Base-by-base conservation (phyloP, 1,140 invertebrate species). In the Danaus melanippus region DNA sequence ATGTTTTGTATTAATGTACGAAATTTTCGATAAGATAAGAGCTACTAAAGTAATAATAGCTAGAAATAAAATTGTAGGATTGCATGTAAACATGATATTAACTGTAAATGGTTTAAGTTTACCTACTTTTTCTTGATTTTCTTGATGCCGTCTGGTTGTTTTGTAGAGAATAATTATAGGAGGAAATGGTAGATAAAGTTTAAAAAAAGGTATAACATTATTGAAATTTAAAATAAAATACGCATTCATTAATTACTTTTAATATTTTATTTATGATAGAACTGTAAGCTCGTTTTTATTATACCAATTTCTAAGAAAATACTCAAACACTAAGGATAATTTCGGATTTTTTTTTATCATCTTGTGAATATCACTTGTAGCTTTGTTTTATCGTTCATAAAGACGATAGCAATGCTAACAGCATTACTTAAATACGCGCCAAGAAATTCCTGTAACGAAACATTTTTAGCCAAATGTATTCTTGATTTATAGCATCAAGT, bases 31-130 rank as follows among this genome's bases (percentile, higher is more conserved):
- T 82, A 78, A 84, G 72, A 81, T 78, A 76, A 81, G 62, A 74
- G 62, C 69, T 67, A 56, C 65, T 67, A 72, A 69, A 71, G 67
- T 82, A 32, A 32, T 32, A 78, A 77, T 80, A 82, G 71, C 67
- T 72, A 67, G 66, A 76, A 86, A 86, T 84, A 76, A 84, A 86
- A 82, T 86, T 81, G 76, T 82, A 75, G 71, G 76, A 86, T 82
- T 69, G 77, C 76, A 84, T 84, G 79, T 78, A 80, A 82, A 64
- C 69, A 71, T 75, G 79, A 74, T 78, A 84, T 84, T 84, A 82
- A 71, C 76, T 71, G 74, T 74, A 78, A 80, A 76, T 63, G 56
- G 57, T 74, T 73, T 60, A 74, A 82, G 68, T 77, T 80, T 76
- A 63, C 67, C 66, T 62, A 68, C 40, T 66, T 79, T 79, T 82